phyloP scores from a whole-genome alignment of 2,113 vertebrate genomes.

The Procavia capensis region DNA sequence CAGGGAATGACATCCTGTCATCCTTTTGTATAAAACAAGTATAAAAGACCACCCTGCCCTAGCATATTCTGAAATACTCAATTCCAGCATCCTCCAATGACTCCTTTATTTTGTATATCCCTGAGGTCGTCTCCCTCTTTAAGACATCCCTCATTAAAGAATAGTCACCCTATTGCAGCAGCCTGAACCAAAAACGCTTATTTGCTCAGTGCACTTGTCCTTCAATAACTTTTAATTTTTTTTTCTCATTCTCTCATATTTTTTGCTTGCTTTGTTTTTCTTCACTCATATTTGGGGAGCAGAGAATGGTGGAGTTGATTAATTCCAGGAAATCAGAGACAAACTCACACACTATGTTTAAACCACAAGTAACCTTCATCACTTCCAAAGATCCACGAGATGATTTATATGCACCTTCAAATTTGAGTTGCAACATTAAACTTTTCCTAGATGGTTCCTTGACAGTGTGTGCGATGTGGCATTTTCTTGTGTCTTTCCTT shows the following conservation, averaged over 20 bases:
- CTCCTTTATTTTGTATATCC: background rate
- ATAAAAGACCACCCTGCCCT: background rate
- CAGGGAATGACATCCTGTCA: background rate
- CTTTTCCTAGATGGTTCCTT: background rate
- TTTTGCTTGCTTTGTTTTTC: background rate
- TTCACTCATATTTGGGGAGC: background rate
- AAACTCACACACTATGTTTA: background rate
- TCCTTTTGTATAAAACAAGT: background rate
- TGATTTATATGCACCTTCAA: background rate
- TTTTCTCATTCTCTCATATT: background rate
- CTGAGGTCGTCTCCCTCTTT: background rate
- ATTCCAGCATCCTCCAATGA: background rate
- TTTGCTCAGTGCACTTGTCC: background rate
- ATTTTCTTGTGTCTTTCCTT: slow-evolving; percentile 9
- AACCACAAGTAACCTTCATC: background rate
- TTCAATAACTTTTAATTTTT: background rate
- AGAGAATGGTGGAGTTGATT: background rate
- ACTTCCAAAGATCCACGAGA: background rate
- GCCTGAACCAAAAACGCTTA: background rate
- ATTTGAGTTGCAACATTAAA: background rate
- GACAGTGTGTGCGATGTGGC: background rate
- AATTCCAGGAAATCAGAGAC: background rate
- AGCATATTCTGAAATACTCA: background rate
- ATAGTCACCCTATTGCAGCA: background rate
- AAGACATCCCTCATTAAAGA: background rate